Percentiles rank a stretch among this genome's conserved stretches.
Evolutionary conservation across 2,888 invertebrate species (phyloP).

Genomic region (Amblyjoppa fuscipennis): DNA sequence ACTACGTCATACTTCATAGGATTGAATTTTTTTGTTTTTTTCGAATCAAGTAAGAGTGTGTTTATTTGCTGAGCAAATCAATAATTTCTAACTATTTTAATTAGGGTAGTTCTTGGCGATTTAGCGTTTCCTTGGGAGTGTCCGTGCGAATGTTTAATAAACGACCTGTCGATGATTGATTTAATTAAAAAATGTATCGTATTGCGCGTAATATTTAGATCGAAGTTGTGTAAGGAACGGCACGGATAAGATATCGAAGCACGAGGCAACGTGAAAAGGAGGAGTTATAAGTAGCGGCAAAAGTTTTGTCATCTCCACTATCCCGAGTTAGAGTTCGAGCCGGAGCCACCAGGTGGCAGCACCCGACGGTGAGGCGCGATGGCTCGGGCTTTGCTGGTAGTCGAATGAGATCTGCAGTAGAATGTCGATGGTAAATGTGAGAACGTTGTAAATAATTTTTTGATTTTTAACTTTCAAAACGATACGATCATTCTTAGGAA

Average conservation of each 20-base stretch:
- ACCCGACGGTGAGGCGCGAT: conserved; percentile 70
- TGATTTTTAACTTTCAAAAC: neutral
- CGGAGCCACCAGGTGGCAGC: conserved; percentile 75
- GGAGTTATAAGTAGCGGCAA: conserved; percentile 57
- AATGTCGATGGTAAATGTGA: conserved; percentile 26
- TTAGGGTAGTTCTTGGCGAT: too few relatives aligned
- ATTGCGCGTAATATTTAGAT: neutral
- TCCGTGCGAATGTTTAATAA: too few relatives aligned
- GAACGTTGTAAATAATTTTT: neutral
- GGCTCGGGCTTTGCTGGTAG: neutral
- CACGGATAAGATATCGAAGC: conserved; percentile 5
- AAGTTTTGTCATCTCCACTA: conserved; percentile 69
- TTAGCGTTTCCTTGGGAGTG: too few relatives aligned
- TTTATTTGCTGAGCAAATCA: too few relatives aligned
- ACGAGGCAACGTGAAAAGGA: neutral
- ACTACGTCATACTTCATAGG: neutral
- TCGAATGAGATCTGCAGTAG: conserved; percentile 21
- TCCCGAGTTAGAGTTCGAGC: conserved; percentile 67
- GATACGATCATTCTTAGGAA: neutral
- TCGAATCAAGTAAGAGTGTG: too few relatives aligned
- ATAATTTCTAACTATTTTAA: too few relatives aligned
- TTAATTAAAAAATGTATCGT: too few relatives aligned
- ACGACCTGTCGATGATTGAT: too few relatives aligned
- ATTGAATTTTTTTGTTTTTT: too few relatives aligned
- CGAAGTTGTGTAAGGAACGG: neutral